Conservation (phyloP, 2,113 vertebrate genomes). For the Puffinus mauretanicus region DNA sequence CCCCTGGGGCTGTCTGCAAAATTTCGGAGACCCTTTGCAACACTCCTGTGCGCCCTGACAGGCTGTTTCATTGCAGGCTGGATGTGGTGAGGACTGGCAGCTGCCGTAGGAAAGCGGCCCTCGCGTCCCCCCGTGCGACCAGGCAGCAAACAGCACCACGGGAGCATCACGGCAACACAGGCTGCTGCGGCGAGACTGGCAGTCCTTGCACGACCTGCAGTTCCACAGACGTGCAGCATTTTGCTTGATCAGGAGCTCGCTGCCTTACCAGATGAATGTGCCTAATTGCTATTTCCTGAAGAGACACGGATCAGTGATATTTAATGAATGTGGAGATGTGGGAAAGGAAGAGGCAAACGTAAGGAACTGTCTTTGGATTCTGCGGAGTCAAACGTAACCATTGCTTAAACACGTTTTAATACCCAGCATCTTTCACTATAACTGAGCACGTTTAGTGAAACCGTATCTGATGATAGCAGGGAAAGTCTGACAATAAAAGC, state of each 20-base stretch:
- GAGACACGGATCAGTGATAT: background rate
- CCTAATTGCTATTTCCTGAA: background rate
- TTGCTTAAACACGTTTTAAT: background rate
- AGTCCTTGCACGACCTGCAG: background rate
- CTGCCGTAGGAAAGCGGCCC: background rate
- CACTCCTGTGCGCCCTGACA: background rate
- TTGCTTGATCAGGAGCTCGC: background rate
- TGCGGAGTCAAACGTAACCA: background rate
- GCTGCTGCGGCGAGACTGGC: background rate
- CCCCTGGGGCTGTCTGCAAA: background rate
- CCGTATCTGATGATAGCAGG: background rate
- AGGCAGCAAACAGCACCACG: background rate
- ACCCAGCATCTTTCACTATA: background rate
- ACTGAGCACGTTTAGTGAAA: background rate
- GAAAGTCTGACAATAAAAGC: background rate
- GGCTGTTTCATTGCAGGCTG: background rate
- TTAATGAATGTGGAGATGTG: background rate
- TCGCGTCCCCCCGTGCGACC: accelerated
- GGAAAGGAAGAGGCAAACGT: background rate
- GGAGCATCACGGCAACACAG: background rate
- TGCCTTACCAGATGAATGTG: background rate
- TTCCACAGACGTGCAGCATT: background rate
- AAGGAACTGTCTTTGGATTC: background rate
- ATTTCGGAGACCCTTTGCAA: background rate
- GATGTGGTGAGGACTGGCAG: background rate